phyloP scores from a whole-genome alignment of 1,140 invertebrate genomes.

The Ladona fulva region DNA sequence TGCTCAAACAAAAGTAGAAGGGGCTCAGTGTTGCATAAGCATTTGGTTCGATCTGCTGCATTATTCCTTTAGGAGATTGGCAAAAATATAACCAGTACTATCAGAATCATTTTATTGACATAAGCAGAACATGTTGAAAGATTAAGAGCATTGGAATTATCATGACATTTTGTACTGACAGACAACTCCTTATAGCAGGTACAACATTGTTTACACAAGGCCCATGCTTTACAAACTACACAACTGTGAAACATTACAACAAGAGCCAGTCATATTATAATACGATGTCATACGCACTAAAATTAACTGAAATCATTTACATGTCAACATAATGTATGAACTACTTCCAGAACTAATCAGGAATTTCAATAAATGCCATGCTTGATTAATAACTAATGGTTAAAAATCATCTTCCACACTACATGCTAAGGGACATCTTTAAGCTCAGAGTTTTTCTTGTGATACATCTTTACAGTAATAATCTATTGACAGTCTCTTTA shows the following conservation, averaged over 20 bases:
- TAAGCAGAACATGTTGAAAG: not conserved
- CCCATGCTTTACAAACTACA: not conserved
- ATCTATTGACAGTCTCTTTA: no score
- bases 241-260: not conserved
- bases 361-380: no score
- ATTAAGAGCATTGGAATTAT: not conserved
- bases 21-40: not conserved
- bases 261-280: no score
- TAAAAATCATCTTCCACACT: no score
- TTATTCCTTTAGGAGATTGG: not conserved
- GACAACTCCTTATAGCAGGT: not conserved
- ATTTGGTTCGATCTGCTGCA: not conserved
- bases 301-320: no score
- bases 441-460: no score
- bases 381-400: no score
- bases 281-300: no score
- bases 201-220: not conserved
- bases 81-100: not conserved
- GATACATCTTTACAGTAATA: no score
- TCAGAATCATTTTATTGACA: not conserved
- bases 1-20: conserved; percentile 4
- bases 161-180: not conserved
- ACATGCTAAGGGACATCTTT: no score
- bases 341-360: no score
- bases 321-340: no score